Percentiles rank a stretch among this genome's conserved stretches.
Conservation (phyloP, 2,888 invertebrate genomes). For the Scelioninae gen. 2 region DNA sequence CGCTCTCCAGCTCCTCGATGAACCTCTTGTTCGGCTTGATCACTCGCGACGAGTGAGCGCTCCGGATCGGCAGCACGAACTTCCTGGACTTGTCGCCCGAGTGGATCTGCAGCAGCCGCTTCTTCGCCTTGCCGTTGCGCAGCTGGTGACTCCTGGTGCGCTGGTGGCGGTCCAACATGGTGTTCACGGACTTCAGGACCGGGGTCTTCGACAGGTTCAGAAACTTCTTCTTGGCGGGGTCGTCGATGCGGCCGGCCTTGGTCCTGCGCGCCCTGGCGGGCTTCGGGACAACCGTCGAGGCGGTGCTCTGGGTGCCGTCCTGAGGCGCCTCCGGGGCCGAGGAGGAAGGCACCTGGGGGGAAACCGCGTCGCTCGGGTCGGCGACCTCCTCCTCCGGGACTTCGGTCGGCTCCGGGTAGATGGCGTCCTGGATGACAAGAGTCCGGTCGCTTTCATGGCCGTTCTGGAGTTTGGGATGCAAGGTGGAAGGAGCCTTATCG, state of each 20-base stretch:
- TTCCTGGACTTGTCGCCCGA: conserved; percentile 77
- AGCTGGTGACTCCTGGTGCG: conserved; percentile 68
- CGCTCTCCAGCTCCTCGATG: conserved; percentile 81
- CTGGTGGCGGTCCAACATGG: conserved; percentile 72
- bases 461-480: conserved; percentile 69
- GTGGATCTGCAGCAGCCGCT: conserved; percentile 69
- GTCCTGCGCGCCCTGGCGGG: conserved; percentile 60
- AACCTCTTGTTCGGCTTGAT: conserved; percentile 91
- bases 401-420: conserved; percentile 7
- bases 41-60: conserved; percentile 89
- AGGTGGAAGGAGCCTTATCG: conserved; percentile 70
- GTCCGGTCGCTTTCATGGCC: conserved; percentile 62
- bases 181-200: conserved; percentile 71
- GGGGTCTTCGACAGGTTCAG: conserved; percentile 67
- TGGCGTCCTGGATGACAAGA: neutral
- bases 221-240: conserved; percentile 65
- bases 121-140: conserved; percentile 72
- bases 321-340: too few relatives aligned
- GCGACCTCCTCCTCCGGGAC: conserved; percentile 2
- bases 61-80: conserved; percentile 87
- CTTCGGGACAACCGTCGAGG: conserved; percentile 47
- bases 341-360: conserved; percentile 59
- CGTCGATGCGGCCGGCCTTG: conserved; percentile 61
- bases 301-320: too few relatives aligned
- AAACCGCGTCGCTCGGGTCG: conserved; percentile 28